Base-by-base conservation (phyloP, 1,140 invertebrate genomes). In the Panagrolaimus sp. region DNA sequence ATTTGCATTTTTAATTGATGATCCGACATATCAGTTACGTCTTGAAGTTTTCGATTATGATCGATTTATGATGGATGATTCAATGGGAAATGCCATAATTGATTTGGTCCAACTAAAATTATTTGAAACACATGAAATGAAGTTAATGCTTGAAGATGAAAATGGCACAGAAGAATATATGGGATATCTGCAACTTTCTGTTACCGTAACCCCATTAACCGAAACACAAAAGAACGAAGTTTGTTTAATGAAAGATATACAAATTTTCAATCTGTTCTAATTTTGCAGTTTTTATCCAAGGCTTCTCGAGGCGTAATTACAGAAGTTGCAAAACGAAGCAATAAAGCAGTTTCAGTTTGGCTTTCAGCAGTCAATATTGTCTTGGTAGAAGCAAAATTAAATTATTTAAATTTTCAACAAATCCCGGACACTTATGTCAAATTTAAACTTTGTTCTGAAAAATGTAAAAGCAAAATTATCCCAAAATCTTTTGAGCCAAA, bases 391-490 rank as follows among this genome's bases (percentile, higher is more conserved):
- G 94, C 92, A 5, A 92, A 90, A 85, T 91, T 75, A n/a, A 65
- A 64, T 38, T 12, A 32, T 15, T 24, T 43, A 43, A 8, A 21
- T 44, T 38, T 68, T 94, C 83, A 87, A 97, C 9, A 91, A 63
- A 90, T 90, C 44, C 92, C 90, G 73, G 94, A 98, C 85, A 92
- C 93, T 62, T 97, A 95, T 83, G 92, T 94, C 78, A 97, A 96
- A 85, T 97, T 98, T 87, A 93, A 91, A 84, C 88, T 98, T 81
- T 94, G 93, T 71, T 92, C 91, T 80, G 95, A 98, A 86, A 97
- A 97, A 85, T 97, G 94, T 86, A 96, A 97, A 86, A 96, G 92
- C 83, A 94, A 96, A 86, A 91, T 91, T 67, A 90, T 96, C 74
- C 90, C 91, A 86, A 90, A 91, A 82, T 90, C 90, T 0, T 83